Conservation (phyloP, 2,113 vertebrate genomes). For the Numenius arquata region DNA sequence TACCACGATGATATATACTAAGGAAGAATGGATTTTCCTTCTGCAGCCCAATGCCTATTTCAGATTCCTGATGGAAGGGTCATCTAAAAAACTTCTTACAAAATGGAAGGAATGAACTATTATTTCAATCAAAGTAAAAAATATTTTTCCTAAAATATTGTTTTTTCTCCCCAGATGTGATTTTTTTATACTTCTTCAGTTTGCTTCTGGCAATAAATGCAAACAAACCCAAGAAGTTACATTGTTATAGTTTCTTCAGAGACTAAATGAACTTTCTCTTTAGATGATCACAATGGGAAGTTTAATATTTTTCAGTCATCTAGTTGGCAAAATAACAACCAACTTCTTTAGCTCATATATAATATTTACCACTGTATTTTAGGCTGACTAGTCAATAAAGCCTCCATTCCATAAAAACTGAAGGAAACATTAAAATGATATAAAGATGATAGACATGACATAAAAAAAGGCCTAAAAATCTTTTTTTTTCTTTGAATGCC, state of each 20-base stretch:
- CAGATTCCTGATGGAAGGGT: background rate
- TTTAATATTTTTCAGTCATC: background rate
- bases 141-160: background rate
- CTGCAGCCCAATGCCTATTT: background rate
- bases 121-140: background rate
- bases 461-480: background rate
- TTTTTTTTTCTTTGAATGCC: background rate
- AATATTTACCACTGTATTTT: slow-evolving; percentile 30
- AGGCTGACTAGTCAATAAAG: slow-evolving; percentile 37
- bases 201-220: background rate
- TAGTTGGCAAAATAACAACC: slow-evolving; percentile 15
- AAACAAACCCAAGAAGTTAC: background rate
- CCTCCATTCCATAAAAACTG: background rate
- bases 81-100: background rate
- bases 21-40: background rate
- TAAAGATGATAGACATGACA: background rate
- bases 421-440: slow-evolving; percentile 35
- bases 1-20: background rate
- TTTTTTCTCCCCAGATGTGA: background rate
- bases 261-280: background rate
- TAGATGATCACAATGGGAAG: background rate
- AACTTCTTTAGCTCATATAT: slow-evolving; percentile 25
- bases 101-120: background rate
- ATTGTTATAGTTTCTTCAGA: background rate
- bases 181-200: background rate